A percentile compares a stretch with the other conserved stretches of the same genome.
These are phyloP conservation scores for Chrosomus eos DNA, from an alignment of 2,797 vertebrate species.

Conservation along the genomic window DNA sequence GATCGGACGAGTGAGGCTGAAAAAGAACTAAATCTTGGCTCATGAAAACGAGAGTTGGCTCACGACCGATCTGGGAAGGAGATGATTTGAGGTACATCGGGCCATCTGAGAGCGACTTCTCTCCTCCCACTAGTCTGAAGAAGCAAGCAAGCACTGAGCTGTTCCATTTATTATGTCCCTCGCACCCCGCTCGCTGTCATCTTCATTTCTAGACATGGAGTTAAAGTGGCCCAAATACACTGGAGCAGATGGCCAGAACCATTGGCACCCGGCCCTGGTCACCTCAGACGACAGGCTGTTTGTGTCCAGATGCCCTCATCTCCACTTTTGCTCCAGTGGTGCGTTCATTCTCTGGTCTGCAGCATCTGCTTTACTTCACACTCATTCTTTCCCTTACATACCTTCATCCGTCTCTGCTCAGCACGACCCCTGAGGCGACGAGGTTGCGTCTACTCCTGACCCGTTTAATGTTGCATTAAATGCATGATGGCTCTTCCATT, in stretches of 20 bases:
- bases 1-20: conserved; percentile 22
- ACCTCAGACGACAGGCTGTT: conserved; percentile 28
- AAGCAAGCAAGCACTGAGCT: conserved; percentile 7
- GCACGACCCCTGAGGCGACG: neutral
- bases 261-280: conserved; percentile 29
- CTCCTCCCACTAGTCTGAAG: conserved; percentile 13
- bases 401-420: neutral
- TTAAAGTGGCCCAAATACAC: conserved; percentile 42
- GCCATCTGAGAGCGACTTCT: conserved; percentile 5
- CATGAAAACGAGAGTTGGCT: conserved; percentile 27
- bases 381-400: neutral
- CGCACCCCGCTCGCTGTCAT: neutral
- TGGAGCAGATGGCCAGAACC: conserved; percentile 48
- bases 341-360: conserved; percentile 21
- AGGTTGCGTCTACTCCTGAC: conserved; percentile 22
- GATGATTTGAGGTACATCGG: conserved; percentile 17
- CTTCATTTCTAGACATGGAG: conserved; percentile 3
- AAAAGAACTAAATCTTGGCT: conserved; percentile 37
- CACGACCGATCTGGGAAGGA: conserved; percentile 2
- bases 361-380: conserved; percentile 31
- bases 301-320: conserved; percentile 33
- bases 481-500: neutral
- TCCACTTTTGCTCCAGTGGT: conserved; percentile 31
- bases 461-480: neutral
- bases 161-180: conserved; percentile 28